Conservation (phyloP, 2,797 vertebrate species). For the Lacerta agilis region DNA sequence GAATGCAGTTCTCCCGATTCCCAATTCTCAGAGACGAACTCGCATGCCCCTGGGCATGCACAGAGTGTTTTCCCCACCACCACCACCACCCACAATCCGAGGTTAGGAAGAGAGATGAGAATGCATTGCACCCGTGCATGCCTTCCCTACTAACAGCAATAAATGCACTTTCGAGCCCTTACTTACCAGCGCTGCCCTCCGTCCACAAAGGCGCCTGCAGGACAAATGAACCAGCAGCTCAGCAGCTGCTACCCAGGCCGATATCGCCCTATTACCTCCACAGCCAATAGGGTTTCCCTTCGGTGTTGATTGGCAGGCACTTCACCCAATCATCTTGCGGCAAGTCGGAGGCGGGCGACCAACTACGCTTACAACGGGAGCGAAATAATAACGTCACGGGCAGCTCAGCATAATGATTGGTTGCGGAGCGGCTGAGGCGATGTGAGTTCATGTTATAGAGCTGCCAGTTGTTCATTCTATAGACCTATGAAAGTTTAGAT, state of each 20-base stretch:
- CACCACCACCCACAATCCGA: too few relatives aligned
- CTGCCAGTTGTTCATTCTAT: background rate
- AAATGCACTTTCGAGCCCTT: background rate
- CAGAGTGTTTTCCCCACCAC: background rate
- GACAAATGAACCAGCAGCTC: too few relatives aligned
- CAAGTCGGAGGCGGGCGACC: too few relatives aligned
- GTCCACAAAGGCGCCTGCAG: too few relatives aligned
- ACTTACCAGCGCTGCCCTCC: background rate
- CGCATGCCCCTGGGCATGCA: background rate
- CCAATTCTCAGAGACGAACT: too few relatives aligned
- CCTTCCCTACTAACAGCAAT: too few relatives aligned
- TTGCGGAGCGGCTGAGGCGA: background rate
- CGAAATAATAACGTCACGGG: background rate
- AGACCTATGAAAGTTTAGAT: too few relatives aligned
- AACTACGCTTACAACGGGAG: background rate
- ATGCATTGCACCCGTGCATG: too few relatives aligned
- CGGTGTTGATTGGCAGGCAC: fast-evolving
- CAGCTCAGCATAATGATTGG: background rate
- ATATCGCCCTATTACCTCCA: background rate
- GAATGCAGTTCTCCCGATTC: too few relatives aligned
- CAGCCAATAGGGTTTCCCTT: background rate
- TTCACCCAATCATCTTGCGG: background rate
- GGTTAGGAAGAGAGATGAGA: background rate
- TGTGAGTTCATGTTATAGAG: background rate
- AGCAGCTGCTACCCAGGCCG: background rate